Evolutionary conservation across 2,888 invertebrate species (phyloP).

Genomic region (Leuctra nigra): DNA sequence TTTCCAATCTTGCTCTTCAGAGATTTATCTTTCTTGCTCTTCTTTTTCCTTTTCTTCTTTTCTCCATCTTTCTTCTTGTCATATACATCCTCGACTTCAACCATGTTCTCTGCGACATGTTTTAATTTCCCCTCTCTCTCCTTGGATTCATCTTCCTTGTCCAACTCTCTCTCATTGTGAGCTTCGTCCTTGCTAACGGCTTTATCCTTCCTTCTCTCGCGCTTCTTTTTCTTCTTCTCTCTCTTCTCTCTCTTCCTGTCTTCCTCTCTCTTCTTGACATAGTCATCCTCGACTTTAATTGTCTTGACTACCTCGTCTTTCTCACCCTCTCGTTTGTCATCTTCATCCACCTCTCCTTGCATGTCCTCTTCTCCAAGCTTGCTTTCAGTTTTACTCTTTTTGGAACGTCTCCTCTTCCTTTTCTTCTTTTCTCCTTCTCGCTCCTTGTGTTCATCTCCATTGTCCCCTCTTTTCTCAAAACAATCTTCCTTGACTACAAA

Average conservation of each 20-base stretch:
- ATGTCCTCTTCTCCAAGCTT: neutral
- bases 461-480: too few species aligned
- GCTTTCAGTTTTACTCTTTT: neutral
- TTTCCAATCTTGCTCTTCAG: too few species aligned
- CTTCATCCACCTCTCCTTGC: too few species aligned
- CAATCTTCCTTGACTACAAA: too few species aligned
- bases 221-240: neutral
- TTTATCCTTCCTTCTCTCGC: neutral
- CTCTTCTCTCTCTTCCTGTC: neutral
- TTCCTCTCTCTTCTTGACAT: neutral
- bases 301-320: neutral
- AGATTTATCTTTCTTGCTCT: too few species aligned
- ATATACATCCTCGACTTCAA: too few species aligned
- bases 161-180: neutral
- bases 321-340: neutral
- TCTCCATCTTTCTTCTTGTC: too few species aligned
- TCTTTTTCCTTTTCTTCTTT: too few species aligned
- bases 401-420: too few species aligned
- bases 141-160: neutral
- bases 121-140: neutral
- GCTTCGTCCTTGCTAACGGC: neutral
- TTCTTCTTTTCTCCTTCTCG: neutral
- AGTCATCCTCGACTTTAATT: neutral
- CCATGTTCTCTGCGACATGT: too few species aligned
- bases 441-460: too few species aligned